Conservation (phyloP, 2,888 invertebrate species). For the Oscheius sp. region DNA sequence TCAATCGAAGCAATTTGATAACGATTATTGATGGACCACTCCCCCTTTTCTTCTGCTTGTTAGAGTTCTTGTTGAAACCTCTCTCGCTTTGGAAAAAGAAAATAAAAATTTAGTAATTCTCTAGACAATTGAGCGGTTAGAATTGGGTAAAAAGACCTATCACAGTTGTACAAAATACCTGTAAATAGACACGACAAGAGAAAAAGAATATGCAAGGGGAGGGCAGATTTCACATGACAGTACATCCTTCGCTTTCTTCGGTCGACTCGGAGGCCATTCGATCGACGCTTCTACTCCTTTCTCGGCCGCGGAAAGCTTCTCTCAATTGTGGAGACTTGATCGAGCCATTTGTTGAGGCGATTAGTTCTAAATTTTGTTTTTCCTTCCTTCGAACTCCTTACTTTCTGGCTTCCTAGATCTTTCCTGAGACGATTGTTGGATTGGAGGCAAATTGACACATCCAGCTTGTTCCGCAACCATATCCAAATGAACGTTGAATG, state of each 20-base stretch:
- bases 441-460: constrained; percentile 17
- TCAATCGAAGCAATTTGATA: no score
- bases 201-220: background rate
- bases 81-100: background rate
- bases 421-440: background rate
- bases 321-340: background rate
- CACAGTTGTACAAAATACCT: constrained; percentile 24
- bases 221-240: constrained; percentile 6
- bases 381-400: no score
- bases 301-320: constrained; percentile 28
- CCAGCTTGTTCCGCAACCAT: constrained; percentile 43
- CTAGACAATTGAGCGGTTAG: background rate
- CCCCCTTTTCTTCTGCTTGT: background rate
- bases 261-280: constrained; percentile 18
- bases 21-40: background rate
- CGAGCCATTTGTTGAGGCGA: background rate
- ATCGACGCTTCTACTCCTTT: constrained; percentile 46
- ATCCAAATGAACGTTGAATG: constrained; percentile 54
- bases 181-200: background rate
- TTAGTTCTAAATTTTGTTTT: no score
- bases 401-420: background rate
- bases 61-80: background rate
- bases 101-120: background rate
- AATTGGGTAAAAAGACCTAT: background rate
- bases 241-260: constrained; percentile 26